Percentiles rank a stretch among this genome's conserved stretches.
Evolutionary conservation across 30 jellyfish, hydroid and myxozoan species (phyloP).

Genomic region (Clytia hemisphaerica): DNA sequence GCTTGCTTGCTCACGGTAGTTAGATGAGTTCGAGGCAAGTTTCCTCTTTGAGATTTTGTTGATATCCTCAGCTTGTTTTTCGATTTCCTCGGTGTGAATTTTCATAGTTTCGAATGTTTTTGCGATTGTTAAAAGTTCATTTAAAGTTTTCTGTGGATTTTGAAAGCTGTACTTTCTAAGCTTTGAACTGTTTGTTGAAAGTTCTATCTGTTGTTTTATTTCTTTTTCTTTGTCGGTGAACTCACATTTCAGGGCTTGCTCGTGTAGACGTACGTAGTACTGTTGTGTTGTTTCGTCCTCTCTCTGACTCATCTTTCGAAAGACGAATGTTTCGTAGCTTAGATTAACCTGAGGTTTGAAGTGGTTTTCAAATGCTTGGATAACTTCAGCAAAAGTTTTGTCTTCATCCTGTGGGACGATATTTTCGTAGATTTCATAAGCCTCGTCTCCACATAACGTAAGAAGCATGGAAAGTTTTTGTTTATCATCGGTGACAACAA

Average conservation of each 20-base stretch:
- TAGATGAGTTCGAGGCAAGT: too few species aligned
- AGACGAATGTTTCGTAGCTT: conserved; percentile 4
- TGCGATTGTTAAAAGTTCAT: neutral
- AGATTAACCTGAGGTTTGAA: conserved; percentile 12
- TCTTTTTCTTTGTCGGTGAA: conserved; percentile 4
- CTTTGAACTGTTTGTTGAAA: neutral
- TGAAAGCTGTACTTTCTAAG: too few species aligned
- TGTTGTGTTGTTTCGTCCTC: conserved; percentile 7
- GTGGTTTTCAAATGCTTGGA: conserved; percentile 3
- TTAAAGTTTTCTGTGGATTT: neutral
- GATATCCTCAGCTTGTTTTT: too few species aligned
- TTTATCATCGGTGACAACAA: conserved; percentile 25
- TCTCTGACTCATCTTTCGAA: conserved; percentile 3
- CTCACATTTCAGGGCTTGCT: conserved; percentile 13
- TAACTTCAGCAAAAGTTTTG: neutral
- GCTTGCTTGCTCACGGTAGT: too few species aligned
- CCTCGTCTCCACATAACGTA: conserved; percentile 12
- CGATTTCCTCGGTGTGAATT: too few species aligned
- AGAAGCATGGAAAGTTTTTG: conserved; percentile 20
- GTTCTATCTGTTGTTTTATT: conserved; percentile 5
- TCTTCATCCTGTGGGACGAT: neutral
- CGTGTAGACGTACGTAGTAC: conserved; percentile 7
- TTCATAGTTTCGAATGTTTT: neutral
- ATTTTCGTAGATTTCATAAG: conserved; percentile 22
- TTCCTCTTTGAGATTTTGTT: too few species aligned